Evolutionary conservation across 2,888 invertebrate species (phyloP).

Genomic region (Zhengitettix transpicula): DNA sequence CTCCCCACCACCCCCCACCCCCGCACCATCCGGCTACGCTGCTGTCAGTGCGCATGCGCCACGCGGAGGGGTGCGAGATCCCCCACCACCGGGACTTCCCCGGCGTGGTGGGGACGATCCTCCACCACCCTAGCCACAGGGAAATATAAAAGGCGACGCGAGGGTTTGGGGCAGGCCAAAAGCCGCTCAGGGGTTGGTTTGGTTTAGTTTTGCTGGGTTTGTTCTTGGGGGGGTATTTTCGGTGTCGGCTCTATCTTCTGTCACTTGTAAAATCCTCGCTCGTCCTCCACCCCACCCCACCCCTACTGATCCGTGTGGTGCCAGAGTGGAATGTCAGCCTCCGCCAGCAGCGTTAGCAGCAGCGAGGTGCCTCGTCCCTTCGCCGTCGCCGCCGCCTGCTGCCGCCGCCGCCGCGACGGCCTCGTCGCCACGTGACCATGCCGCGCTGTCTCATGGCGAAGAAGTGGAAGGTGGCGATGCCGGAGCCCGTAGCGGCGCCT

Average conservation of each 20-base stretch:
- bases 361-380: background rate
- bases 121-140: slow-evolving; percentile 1
- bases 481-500: slow-evolving; percentile 21
- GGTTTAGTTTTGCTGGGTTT: slow-evolving; percentile 13
- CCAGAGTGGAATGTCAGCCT: background rate
- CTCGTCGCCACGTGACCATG: slow-evolving; percentile 31
- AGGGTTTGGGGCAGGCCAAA: slow-evolving; percentile 8
- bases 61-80: background rate
- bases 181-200: slow-evolving; percentile 13
- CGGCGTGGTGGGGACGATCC: background rate
- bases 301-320: background rate
- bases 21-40: background rate
- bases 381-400: slow-evolving; percentile 1
- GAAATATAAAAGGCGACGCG: slow-evolving; percentile 13
- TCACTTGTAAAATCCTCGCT: background rate
- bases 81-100: background rate
- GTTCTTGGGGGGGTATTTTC: slow-evolving; percentile 11
- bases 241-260: slow-evolving; percentile 5
- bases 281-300: background rate
- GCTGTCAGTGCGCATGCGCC: background rate
- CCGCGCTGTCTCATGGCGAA: slow-evolving; percentile 92
- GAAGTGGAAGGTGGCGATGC: slow-evolving; percentile 63
- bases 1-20: background rate
- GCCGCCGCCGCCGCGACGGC: slow-evolving; percentile 5
- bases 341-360: slow-evolving; percentile 5